phyloP scores from a whole-genome alignment of 2,797 vertebrate species.

The Huso huso region DNA sequence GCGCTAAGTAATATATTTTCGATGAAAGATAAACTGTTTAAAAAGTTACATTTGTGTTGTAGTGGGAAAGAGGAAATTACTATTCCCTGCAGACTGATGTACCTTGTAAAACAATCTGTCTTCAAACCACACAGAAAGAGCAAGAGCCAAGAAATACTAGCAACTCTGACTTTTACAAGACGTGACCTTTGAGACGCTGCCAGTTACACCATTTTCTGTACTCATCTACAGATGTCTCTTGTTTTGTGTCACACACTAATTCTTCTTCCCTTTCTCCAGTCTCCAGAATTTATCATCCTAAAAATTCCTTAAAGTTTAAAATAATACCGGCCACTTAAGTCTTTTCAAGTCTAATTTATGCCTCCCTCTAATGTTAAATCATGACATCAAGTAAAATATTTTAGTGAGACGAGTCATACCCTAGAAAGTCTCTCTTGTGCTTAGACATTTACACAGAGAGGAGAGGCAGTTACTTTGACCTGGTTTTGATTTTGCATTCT shows the following conservation, averaged over 20 bases:
- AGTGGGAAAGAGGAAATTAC: slow-evolving; percentile 70
- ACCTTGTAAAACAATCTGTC: slow-evolving; percentile 68
- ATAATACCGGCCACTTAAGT: slow-evolving; percentile 24
- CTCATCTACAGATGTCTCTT: slow-evolving; percentile 54
- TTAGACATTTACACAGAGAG: slow-evolving; percentile 29
- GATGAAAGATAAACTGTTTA: slow-evolving; percentile 74
- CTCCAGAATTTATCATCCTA: slow-evolving; percentile 33
- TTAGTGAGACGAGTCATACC: slow-evolving; percentile 23
- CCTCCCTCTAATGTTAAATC: slow-evolving; percentile 27
- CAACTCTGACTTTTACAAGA: slow-evolving; percentile 43
- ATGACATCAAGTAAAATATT: slow-evolving; percentile 31
- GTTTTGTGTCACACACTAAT: slow-evolving; percentile 28
- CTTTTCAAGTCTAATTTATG: slow-evolving; percentile 16
- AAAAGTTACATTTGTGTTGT: slow-evolving; percentile 65
- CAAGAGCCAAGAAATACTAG: slow-evolving; percentile 49
- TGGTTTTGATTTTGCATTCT: slow-evolving; percentile 17
- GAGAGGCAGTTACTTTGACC: slow-evolving; percentile 18
- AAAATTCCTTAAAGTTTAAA: slow-evolving; percentile 40
- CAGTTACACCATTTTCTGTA: slow-evolving; percentile 48
- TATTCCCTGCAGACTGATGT: slow-evolving; percentile 65
- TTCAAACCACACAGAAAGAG: slow-evolving; percentile 49
- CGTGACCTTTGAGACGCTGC: slow-evolving; percentile 44
- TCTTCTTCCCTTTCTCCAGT: slow-evolving; percentile 27
- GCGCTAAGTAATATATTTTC: slow-evolving; percentile 64
- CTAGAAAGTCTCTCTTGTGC: slow-evolving; percentile 39